These are phyloP conservation scores for Tympanoctomys barrerae DNA, from an alignment of 2,797 vertebrate genomes.

Conservation along the genomic window DNA sequence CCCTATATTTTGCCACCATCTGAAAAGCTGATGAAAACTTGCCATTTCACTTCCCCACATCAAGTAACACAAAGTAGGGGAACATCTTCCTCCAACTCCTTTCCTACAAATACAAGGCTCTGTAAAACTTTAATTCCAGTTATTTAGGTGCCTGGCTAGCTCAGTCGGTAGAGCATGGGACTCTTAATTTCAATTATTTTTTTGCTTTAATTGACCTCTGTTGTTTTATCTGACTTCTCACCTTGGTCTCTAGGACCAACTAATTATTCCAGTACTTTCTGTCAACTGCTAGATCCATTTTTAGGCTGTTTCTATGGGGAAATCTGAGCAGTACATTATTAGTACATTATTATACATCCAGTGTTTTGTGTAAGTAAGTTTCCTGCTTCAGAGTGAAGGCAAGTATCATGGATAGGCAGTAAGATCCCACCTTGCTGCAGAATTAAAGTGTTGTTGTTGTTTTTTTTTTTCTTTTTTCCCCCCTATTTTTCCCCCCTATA, in stretches of 20 bases:
- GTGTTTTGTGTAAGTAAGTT: slow-evolving; percentile 12
- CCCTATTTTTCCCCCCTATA: not conserved
- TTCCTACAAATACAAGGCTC: not conserved
- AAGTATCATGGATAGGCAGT: not conserved
- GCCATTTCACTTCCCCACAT: not conserved
- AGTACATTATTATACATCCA: not conserved
- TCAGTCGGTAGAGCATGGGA: too few relatives aligned
- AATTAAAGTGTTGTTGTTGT: not conserved
- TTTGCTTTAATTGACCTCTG: not conserved
- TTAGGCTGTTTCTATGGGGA: not conserved
- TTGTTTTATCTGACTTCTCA: slow-evolving; percentile 31
- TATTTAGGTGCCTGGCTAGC: too few relatives aligned
- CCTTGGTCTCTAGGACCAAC: slow-evolving; percentile 17
- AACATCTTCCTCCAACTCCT: slow-evolving; percentile 13
- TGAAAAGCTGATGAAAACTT: slow-evolving; percentile 42
- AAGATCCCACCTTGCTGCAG: not conserved
- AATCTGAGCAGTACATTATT: not conserved
- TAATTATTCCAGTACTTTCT: slow-evolving; percentile 59
- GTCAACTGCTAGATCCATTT: not conserved
- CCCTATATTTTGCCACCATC: slow-evolving; percentile 23
- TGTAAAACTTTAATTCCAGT: too few relatives aligned
- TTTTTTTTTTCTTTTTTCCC: too few relatives aligned
- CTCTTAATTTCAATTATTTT: slow-evolving; percentile 25
- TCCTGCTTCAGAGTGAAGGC: slow-evolving; percentile 47
- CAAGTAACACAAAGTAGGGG: not conserved